Percentiles rank a stretch among this genome's conserved stretches.
Conservation (phyloP, 2,113 vertebrate species). For the Nerophis ophidion region DNA sequence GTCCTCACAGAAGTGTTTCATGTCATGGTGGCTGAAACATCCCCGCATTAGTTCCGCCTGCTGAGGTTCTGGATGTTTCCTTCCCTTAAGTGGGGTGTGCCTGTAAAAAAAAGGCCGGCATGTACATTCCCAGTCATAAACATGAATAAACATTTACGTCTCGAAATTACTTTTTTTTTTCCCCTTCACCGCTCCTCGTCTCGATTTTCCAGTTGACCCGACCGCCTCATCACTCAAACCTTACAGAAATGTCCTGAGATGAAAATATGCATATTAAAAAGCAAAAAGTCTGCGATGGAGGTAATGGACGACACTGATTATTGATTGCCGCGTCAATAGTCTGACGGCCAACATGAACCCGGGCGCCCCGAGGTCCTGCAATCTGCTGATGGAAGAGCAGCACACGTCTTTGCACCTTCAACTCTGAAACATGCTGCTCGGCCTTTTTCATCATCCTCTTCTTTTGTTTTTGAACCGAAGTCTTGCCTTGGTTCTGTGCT, state of each 20-base stretch:
- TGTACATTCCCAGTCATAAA: neutral
- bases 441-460: neutral
- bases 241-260: neutral
- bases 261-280: neutral
- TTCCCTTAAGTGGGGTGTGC: no score
- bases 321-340: neutral
- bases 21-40: no score
- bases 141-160: neutral
- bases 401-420: neutral
- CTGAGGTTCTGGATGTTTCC: neutral
- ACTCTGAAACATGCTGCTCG: neutral
- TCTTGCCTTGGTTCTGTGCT: no score
- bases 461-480: no score
- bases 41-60: no score
- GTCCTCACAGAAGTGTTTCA: no score
- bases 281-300: neutral
- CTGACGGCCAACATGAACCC: neutral
- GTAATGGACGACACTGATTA: neutral
- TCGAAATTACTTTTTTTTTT: conserved; percentile 7
- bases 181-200: neutral
- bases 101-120: neutral
- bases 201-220: neutral
- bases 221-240: neutral
- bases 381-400: conserved; percentile 3
- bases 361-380: neutral